Conservation (phyloP, 2,113 vertebrate species). For the Pelecanus crispus region DNA sequence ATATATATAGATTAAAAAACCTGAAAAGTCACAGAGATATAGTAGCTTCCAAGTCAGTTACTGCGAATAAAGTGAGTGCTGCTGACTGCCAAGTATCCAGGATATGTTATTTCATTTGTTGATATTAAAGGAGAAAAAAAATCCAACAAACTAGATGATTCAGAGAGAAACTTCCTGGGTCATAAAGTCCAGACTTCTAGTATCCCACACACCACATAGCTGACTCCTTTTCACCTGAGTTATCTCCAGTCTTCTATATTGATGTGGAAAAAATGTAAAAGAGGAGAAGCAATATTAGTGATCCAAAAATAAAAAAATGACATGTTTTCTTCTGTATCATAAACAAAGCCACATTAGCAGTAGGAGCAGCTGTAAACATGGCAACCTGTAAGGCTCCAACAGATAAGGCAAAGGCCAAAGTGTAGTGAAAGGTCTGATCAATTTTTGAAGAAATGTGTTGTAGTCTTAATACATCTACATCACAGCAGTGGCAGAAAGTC, state of each 20-base stretch:
- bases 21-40: neutral
- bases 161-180: constrained; percentile 39
- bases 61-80: neutral
- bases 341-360: neutral
- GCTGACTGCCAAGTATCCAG: neutral
- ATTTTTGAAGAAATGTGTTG: neutral
- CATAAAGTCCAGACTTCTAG: constrained; percentile 17
- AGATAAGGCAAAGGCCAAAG: neutral
- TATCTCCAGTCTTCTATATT: neutral
- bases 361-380: neutral
- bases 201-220: constrained; percentile 50
- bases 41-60: neutral
- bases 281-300: neutral
- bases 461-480: neutral
- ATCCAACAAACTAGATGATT: neutral
- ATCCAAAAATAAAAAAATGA: neutral
- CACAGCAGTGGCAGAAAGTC: neutral
- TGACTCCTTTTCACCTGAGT: constrained; percentile 30
- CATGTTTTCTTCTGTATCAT: neutral
- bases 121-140: neutral
- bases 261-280: neutral
- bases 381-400: neutral
- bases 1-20: neutral
- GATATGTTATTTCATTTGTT: constrained; percentile 17
- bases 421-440: neutral